Base-by-base conservation (phyloP, 2,113 vertebrate genomes). In the Caranx ignobilis region DNA sequence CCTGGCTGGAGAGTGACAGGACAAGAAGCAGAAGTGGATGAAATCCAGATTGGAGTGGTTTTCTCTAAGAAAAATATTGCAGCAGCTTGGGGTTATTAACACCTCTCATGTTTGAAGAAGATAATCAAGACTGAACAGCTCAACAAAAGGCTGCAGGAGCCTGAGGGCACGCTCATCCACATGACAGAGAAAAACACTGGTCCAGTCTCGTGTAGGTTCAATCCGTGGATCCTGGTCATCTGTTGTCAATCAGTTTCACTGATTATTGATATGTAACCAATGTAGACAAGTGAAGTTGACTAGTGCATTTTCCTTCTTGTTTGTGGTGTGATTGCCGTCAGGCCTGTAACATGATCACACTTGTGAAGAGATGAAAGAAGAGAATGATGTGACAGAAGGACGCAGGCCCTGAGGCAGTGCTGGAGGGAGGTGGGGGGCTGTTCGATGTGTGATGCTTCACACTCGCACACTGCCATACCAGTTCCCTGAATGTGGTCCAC, bases 401-500 rank as follows among this genome's bases (percentile, higher is more conserved):
- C 74, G 61, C 45, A 19, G 70, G 71, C 37, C 43, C 57, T 1
- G 34, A 75, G 60, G 79, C 79, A 12, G 11, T n/a, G 47, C 31
- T 7, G 15, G 11, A 11, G 15, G 16, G 47, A 50, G 11, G 37
- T 9, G 11, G 7, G 13, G 18, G 15, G 47, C 26, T 26, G 26
- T 26, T 26, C 26, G 56, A 11, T 11, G 37, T 55, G 19, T 45
- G 48, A 77, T 5, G 2, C 45, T 55, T 82, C 69, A 75, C 78
- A 52, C 61, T 56, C 39, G 0, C 11, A 78, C 52, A 47, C 45
- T 79, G 35, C 18, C 77, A 35, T 35, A 34, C 50, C 31, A 87
- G 80, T 90, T 90, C 80, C 2, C 41, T 68, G 13, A 76, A 74
- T 78, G 84, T 74, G 70, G 65, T 82, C 88, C 81, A 55, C 70